A percentile compares a stretch with the other conserved stretches of the same genome.
These are phyloP conservation scores for Epistrophe grossulariae DNA, from an alignment of 2,888 invertebrate species.

Conservation along the genomic window DNA sequence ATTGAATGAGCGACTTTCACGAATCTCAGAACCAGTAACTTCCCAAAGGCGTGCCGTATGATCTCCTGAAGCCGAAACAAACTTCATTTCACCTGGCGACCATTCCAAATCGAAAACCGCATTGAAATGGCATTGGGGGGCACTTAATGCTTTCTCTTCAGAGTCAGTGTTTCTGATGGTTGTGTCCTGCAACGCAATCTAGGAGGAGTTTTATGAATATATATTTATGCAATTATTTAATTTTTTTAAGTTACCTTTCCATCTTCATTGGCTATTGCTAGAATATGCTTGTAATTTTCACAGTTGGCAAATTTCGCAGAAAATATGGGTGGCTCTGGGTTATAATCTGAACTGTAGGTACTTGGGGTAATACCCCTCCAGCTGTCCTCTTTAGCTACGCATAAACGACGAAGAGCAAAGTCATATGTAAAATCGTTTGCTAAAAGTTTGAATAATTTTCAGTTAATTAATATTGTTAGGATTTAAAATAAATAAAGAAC, in stretches of 20 bases:
- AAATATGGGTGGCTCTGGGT: constrained; percentile 90
- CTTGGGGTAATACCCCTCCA: constrained; percentile 87
- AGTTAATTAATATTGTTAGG: background rate
- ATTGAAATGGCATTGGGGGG: constrained; percentile 90
- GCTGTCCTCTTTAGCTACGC: constrained; percentile 87
- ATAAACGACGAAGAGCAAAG: constrained; percentile 86
- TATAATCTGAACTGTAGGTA: constrained; percentile 84
- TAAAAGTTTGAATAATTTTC: constrained; percentile 79
- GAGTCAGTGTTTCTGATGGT: constrained; percentile 80
- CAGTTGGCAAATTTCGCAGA: constrained; percentile 91
- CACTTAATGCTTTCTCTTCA: constrained; percentile 84
- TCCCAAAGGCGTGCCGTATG: constrained; percentile 93
- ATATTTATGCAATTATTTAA: background rate
- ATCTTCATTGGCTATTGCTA: constrained; percentile 94
- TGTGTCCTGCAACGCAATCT: constrained; percentile 85
- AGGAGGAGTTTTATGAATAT: background rate
- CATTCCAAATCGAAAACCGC: constrained; percentile 96
- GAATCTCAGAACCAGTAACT: constrained; percentile 85
- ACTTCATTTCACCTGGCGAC: constrained; percentile 90
- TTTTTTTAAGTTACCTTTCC: constrained; percentile 86
- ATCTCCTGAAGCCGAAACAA: constrained; percentile 94
- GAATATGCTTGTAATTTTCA: constrained; percentile 87
- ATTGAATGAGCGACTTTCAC: constrained; percentile 86
- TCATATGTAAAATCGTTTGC: constrained; percentile 87
- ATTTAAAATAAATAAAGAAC: background rate